These are phyloP conservation scores for Conger conger DNA, from an alignment of 2,113 vertebrate species.

Conservation along the genomic window DNA sequence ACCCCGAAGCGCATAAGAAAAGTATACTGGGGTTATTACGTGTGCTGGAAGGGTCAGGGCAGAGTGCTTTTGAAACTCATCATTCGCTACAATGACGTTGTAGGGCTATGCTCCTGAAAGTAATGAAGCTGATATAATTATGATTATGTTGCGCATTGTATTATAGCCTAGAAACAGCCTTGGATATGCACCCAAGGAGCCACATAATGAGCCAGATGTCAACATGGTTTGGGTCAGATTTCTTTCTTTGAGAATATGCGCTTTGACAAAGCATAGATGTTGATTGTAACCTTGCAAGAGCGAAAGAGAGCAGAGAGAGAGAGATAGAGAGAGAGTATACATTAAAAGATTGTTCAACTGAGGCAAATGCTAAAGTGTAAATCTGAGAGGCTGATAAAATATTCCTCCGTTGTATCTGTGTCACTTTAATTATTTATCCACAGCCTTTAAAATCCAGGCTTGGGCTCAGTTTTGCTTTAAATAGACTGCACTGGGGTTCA, in stretches of 20 bases:
- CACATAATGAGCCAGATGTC: conserved; percentile 60
- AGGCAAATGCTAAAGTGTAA: conserved; percentile 52
- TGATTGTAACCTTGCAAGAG: conserved; percentile 48
- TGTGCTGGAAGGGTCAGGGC: neutral
- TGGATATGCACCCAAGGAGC: conserved; percentile 42
- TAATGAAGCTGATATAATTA: neutral
- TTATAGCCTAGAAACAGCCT: neutral
- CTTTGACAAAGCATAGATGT: conserved; percentile 50
- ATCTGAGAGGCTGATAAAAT: conserved; percentile 55
- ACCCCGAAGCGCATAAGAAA: neutral
- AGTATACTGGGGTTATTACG: neutral
- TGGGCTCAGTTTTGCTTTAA: conserved; percentile 48
- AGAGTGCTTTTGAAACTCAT: neutral
- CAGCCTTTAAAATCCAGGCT: conserved; percentile 40
- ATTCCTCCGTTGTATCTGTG: conserved; percentile 53
- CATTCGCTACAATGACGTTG: neutral
- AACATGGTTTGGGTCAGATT: conserved; percentile 54
- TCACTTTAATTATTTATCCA: conserved; percentile 60
- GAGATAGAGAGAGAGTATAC: conserved; percentile 42
- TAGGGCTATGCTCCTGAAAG: neutral
- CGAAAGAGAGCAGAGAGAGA: conserved; percentile 34
- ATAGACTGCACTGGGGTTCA: conserved; percentile 42
- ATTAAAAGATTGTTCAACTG: conserved; percentile 58
- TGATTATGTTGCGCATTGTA: neutral
- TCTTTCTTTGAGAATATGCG: conserved; percentile 46